phyloP scores from a whole-genome alignment of 2,888 invertebrate genomes.

The Ennomos quercinarius region DNA sequence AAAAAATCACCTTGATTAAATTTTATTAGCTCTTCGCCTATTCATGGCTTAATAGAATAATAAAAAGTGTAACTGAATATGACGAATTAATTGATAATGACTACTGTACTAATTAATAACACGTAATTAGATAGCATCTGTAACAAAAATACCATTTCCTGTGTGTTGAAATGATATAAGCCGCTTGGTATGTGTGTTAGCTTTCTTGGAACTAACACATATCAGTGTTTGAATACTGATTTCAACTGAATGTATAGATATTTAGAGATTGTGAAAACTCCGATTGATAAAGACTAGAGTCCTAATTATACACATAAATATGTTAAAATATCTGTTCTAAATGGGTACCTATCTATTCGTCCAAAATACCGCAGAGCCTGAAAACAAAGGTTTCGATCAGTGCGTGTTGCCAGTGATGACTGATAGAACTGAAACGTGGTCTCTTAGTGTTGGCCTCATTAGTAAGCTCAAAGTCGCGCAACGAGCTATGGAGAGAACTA shows the following conservation, averaged over 20 bases:
- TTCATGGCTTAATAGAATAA: conserved; percentile 44
- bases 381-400: too few relatives aligned
- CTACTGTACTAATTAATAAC: conserved; percentile 23
- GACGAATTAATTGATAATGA: conserved; percentile 9
- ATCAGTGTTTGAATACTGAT: conserved; percentile 5
- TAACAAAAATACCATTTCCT: conserved; percentile 2
- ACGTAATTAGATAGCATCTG: conserved; percentile 24
- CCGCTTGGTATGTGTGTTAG: neutral
- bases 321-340: too few relatives aligned
- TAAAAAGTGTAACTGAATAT: conserved; percentile 22
- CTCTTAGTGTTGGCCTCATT: too few relatives aligned
- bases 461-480: too few relatives aligned
- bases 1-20: neutral
- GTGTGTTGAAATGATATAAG: conserved; percentile 2
- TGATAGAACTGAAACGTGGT: too few relatives aligned
- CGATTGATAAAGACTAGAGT: too few relatives aligned
- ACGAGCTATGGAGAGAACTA: too few relatives aligned
- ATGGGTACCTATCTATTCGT: too few relatives aligned
- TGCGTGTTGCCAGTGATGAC: too few relatives aligned
- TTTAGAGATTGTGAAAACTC: neutral
- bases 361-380: too few relatives aligned
- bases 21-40: conserved; percentile 32
- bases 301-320: too few relatives aligned
- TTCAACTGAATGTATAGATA: neutral
- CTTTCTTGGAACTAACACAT: conserved; percentile 17